Evolutionary conservation across 2,113 vertebrate species (phyloP).

Genomic region (Hippopotamus amphibius): DNA sequence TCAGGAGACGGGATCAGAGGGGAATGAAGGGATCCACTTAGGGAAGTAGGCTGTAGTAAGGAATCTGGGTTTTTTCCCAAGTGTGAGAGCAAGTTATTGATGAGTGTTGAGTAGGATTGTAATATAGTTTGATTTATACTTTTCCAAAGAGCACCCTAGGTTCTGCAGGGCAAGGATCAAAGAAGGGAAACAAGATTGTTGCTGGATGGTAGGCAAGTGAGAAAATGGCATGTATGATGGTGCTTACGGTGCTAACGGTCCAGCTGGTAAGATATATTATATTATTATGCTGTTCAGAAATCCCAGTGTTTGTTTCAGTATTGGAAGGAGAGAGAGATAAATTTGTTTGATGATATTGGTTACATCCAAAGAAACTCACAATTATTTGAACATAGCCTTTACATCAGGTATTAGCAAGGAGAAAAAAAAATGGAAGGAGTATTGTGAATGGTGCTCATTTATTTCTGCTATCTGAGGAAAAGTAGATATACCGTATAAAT

Average conservation of each 20-base stretch:
- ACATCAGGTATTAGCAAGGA: not conserved
- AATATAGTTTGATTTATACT: not conserved
- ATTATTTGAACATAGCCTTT: constrained; percentile 26
- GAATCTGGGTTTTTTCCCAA: not conserved
- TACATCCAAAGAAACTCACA: not conserved
- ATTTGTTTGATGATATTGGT: not conserved
- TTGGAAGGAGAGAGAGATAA: not conserved
- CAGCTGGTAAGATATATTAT: not conserved
- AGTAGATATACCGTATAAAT: not conserved
- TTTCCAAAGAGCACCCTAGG: not conserved
- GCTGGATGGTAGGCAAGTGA: not conserved
- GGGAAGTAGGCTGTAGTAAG: not conserved
- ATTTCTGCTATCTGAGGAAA: not conserved
- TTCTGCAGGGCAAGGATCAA: not conserved
- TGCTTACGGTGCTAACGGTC: not conserved
- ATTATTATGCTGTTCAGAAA: not conserved
- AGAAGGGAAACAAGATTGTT: not conserved
- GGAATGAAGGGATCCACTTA: not conserved
- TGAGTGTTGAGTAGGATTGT: not conserved
- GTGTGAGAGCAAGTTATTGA: not conserved
- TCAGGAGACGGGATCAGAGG: not conserved
- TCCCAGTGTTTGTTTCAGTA: not conserved
- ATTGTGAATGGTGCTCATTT: not conserved
- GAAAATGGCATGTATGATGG: not conserved
- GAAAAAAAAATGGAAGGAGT: not conserved